Conservation (phyloP, 2,888 invertebrate genomes). For the Amphipoea lucens region DNA sequence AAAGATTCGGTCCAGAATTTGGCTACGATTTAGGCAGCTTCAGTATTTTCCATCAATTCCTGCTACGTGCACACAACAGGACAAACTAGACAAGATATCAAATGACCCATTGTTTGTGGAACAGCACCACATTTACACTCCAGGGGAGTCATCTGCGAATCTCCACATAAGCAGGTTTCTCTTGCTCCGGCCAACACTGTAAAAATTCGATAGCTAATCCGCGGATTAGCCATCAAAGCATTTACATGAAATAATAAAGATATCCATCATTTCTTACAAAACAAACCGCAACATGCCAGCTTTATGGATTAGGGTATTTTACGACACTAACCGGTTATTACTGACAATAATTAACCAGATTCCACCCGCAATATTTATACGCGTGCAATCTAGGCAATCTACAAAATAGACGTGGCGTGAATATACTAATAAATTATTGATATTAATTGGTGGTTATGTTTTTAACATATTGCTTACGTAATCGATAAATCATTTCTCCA, state of each 20-base stretch:
- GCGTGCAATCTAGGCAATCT: slow-evolving; percentile 43
- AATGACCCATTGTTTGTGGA: not conserved
- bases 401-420: slow-evolving; percentile 57
- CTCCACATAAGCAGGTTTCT: not conserved
- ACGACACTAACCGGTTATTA: slow-evolving; percentile 35
- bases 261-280: slow-evolving; percentile 44
- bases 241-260: slow-evolving; percentile 27
- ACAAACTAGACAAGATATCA: not conserved
- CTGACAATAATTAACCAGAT: slow-evolving; percentile 47
- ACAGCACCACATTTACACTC: not conserved
- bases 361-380: slow-evolving; percentile 40
- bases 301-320: slow-evolving; percentile 44
- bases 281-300: slow-evolving; percentile 33
- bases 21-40: not conserved
- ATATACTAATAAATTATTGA: slow-evolving; percentile 50
- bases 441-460: slow-evolving; percentile 46
- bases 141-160: not conserved
- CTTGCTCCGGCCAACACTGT: not conserved
- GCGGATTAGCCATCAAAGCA: not conserved
- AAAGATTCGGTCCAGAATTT: not conserved
- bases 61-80: not conserved
- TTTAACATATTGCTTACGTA: slow-evolving; percentile 23
- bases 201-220: not conserved
- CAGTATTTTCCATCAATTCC: not conserved
- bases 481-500: slow-evolving; percentile 28